Evolutionary conservation across 23 tunicate genomes (phyloP).

Genomic region (Trididemnum nubilum): DNA sequence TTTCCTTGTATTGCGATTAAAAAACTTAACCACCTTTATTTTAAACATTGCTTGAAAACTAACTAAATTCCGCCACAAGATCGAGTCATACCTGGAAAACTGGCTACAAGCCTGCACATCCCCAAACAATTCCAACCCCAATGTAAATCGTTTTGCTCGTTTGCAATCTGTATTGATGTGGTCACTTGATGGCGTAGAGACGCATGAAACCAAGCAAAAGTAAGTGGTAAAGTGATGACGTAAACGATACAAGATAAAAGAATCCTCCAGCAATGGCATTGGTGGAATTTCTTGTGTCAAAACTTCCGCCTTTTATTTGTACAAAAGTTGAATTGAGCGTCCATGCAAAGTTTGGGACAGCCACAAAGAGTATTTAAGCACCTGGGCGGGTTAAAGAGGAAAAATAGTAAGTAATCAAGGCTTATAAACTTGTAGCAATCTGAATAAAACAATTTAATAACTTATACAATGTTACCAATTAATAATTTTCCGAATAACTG

Average conservation of each 20-base stretch:
- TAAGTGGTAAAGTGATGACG: slow-evolving; percentile 11
- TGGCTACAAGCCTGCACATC: neutral
- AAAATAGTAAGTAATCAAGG: neutral
- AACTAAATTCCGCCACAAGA: neutral
- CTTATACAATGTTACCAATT: too few relatives aligned
- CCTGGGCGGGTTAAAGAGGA: neutral
- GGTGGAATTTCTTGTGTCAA: neutral
- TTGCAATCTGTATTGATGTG: neutral
- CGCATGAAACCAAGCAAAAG: neutral
- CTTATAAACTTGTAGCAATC: too few relatives aligned
- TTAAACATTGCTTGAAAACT: neutral
- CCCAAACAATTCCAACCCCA: slow-evolving; percentile 20
- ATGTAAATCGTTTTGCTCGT: neutral
- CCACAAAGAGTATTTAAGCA: neutral
- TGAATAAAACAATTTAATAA: too few relatives aligned
- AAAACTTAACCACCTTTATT: too few relatives aligned
- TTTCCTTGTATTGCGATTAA: too few relatives aligned
- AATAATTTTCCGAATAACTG: neutral
- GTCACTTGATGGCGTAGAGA: slow-evolving; percentile 3
- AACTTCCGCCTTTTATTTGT: neutral
- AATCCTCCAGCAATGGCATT: neutral
- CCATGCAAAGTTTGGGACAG: neutral
- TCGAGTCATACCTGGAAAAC: slow-evolving; percentile 5
- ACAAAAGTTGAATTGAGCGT: neutral
- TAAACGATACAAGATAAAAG: neutral